phyloP scores from a whole-genome alignment of 2,113 vertebrate species.

The Laticauda colubrina region DNA sequence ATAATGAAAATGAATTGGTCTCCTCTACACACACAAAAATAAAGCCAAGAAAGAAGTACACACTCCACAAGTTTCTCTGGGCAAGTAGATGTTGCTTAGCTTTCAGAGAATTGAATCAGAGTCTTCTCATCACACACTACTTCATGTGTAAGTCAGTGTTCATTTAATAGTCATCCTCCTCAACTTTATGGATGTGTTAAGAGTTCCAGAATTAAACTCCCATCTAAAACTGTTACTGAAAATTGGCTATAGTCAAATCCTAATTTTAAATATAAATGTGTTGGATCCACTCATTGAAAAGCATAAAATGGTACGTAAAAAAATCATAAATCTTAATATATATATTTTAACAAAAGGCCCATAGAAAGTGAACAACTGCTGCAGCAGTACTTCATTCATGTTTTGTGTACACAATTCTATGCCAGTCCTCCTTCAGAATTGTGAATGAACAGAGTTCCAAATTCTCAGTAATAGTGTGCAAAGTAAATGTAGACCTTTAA shows the following conservation, averaged over 20 bases:
- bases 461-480: neutral
- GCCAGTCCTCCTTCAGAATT: neutral
- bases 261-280: neutral
- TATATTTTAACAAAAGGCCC: neutral
- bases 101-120: neutral
- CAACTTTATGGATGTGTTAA: neutral
- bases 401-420: neutral
- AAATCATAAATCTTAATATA: neutral
- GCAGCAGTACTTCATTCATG: neutral
- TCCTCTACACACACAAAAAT: neutral
- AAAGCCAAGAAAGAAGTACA: neutral
- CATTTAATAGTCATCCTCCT: neutral
- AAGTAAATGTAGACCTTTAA: neutral
- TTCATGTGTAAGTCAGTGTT: neutral
- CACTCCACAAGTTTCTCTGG: neutral
- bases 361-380: neutral
- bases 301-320: neutral
- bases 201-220: neutral
- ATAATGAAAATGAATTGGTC: neutral
- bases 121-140: neutral
- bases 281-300: neutral
- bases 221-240: neutral
- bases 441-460: neutral
- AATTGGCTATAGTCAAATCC: neutral
- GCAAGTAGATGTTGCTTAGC: neutral